A percentile compares a stretch with the other conserved stretches of the same genome.
Conservation (phyloP, 2,888 invertebrate genomes). For the Volucella zonaria region DNA sequence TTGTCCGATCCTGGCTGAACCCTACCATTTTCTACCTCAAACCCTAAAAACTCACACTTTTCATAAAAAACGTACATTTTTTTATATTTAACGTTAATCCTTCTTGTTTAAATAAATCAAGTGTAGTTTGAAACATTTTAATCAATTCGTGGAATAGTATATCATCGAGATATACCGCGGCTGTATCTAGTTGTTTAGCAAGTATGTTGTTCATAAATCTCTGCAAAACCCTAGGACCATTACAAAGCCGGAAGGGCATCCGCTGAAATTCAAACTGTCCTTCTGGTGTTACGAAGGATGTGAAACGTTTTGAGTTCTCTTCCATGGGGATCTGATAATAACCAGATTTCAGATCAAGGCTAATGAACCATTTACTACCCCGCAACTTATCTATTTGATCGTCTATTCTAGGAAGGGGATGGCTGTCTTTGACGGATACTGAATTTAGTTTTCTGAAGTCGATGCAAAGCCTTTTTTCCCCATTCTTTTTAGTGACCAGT, state of each 20-base stretch:
- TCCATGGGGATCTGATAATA: slow-evolving; percentile 61
- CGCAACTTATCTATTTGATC: slow-evolving; percentile 76
- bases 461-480: slow-evolving; percentile 75
- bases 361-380: slow-evolving; percentile 75
- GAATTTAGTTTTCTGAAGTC: slow-evolving; percentile 77
- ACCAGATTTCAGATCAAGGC: slow-evolving; percentile 76
- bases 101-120: slow-evolving; percentile 25
- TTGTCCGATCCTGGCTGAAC: slow-evolving; percentile 74
- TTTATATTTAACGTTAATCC: slow-evolving; percentile 43
- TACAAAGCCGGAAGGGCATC: slow-evolving; percentile 78
- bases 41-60: slow-evolving; percentile 75
- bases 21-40: slow-evolving; percentile 72
- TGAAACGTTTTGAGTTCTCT: slow-evolving; percentile 74
- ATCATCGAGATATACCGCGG: slow-evolving; percentile 75
- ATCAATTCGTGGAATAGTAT: slow-evolving; percentile 74
- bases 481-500: slow-evolving; percentile 72
- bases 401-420: slow-evolving; percentile 77
- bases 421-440: slow-evolving; percentile 76
- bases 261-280: slow-evolving; percentile 76
- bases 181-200: slow-evolving; percentile 30
- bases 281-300: neutral
- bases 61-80: slow-evolving; percentile 73
- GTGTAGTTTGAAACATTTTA: neutral
- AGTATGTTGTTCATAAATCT: slow-evolving; percentile 71
- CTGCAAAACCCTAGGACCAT: slow-evolving; percentile 78